Conservation (phyloP, 2,113 vertebrate genomes). For the Rissa tridactyla region DNA sequence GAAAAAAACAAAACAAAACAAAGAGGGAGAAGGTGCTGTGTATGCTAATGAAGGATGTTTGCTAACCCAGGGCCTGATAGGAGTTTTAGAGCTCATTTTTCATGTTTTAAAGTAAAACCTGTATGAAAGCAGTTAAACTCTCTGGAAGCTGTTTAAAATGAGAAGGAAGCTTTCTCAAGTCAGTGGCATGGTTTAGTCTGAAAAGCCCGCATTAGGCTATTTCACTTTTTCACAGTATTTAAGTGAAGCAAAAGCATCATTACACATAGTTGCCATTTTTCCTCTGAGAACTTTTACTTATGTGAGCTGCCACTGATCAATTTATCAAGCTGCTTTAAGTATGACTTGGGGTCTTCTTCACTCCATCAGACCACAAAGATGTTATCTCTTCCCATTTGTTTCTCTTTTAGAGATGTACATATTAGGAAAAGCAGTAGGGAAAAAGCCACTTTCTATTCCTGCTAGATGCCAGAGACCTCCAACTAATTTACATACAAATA, state of each 20-base stretch:
- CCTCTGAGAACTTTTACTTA: neutral
- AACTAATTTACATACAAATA: neutral
- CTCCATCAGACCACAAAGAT: neutral
- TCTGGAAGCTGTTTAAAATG: neutral
- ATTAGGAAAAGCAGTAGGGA: neutral
- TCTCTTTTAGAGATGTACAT: neutral
- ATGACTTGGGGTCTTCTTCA: neutral
- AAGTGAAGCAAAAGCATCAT: neutral
- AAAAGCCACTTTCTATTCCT: neutral
- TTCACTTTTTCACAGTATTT: neutral
- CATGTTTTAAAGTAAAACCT: neutral
- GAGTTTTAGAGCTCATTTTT: neutral
- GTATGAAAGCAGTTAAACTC: neutral
- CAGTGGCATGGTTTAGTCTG: neutral
- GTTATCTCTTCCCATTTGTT: neutral
- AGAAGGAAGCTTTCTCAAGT: neutral
- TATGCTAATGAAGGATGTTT: neutral
- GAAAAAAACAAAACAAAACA: neutral
- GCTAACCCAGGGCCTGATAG: neutral
- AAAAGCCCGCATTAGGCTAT: neutral
- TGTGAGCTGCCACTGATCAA: fast-evolving
- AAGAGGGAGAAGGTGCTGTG: neutral
- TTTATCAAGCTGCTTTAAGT: neutral
- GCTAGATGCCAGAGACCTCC: neutral
- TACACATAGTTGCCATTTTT: neutral